Percentiles rank a stretch among this genome's conserved stretches.
phyloP scores from a whole-genome alignment of 2,797 vertebrate genomes.

The Chaetodon trifasciatus region DNA sequence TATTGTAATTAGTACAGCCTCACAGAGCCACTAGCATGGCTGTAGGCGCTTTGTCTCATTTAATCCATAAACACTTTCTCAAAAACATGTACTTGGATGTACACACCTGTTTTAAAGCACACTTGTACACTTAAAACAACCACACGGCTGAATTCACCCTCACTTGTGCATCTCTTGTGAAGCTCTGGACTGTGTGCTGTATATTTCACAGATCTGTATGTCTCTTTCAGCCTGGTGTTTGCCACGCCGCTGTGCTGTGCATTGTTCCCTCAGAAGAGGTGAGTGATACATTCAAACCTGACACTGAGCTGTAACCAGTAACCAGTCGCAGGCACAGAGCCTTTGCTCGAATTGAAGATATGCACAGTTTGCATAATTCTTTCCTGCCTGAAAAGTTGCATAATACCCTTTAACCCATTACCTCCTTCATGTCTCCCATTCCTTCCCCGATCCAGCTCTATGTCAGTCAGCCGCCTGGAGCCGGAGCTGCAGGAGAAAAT shows the following conservation, averaged over 20 bases:
- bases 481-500: slow-evolving; percentile 94
- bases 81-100: too few relatives aligned
- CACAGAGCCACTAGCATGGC: not conserved
- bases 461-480: slow-evolving; percentile 93
- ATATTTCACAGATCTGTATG: slow-evolving; percentile 34
- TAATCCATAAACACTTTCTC: not conserved
- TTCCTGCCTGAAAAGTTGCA: slow-evolving; percentile 29
- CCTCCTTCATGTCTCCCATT: not conserved
- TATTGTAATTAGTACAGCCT: not conserved
- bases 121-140: not conserved
- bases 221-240: slow-evolving; percentile 91
- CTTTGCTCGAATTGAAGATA: not conserved
- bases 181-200: not conserved
- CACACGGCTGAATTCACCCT: not conserved
- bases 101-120: not conserved
- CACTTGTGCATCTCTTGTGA: not conserved
- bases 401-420: slow-evolving; percentile 35
- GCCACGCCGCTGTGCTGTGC: slow-evolving; percentile 98
- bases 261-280: slow-evolving; percentile 99
- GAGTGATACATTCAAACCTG: slow-evolving; percentile 43
- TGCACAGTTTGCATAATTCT: slow-evolving; percentile 30
- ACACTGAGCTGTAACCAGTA: not conserved
- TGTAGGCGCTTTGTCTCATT: not conserved
- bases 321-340: not conserved
- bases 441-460: slow-evolving; percentile 86